phyloP scores from a whole-genome alignment of 2,888 invertebrate species.

The Cabera pusaria region DNA sequence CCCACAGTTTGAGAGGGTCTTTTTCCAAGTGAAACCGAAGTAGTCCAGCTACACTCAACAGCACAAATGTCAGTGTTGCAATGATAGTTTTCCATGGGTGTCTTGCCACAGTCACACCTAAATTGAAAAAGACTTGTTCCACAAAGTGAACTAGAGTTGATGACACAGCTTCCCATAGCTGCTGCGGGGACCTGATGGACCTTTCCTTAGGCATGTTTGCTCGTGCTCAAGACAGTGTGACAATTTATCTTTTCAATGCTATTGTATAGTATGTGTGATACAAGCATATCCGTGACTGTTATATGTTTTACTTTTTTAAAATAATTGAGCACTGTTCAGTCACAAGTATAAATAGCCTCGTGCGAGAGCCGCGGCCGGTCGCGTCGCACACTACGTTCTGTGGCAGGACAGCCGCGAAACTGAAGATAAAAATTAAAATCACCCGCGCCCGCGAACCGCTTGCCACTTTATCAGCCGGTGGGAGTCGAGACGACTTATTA shows the following conservation, averaged over 20 bases:
- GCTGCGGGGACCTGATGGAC: conserved; percentile 59
- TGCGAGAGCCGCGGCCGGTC: too few relatives aligned
- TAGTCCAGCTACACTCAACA: conserved; percentile 84
- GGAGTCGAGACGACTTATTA: conserved; percentile 15
- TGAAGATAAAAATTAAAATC: background rate
- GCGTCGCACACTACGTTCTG: too few relatives aligned
- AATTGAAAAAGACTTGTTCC: conserved; percentile 75
- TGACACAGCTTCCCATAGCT: conserved; percentile 68
- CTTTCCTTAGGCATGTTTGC: conserved; percentile 57
- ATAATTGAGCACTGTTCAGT: conserved; percentile 3
- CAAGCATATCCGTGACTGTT: conserved; percentile 4
- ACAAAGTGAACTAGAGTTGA: conserved; percentile 69
- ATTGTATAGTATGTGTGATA: conserved; percentile 1
- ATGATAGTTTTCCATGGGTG: conserved; percentile 85
- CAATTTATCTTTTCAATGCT: conserved; percentile 8
- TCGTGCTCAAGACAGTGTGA: background rate
- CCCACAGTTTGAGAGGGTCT: conserved; percentile 90
- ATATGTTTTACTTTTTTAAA: background rate
- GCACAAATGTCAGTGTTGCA: conserved; percentile 79
- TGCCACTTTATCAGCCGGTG: background rate
- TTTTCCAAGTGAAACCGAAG: conserved; percentile 88
- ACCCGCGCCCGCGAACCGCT: background rate
- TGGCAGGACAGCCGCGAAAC: background rate
- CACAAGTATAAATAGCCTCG: background rate
- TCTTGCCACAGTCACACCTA: conserved; percentile 84